Conservation (phyloP, 2,113 vertebrate species). For the Callipepla squamata region DNA sequence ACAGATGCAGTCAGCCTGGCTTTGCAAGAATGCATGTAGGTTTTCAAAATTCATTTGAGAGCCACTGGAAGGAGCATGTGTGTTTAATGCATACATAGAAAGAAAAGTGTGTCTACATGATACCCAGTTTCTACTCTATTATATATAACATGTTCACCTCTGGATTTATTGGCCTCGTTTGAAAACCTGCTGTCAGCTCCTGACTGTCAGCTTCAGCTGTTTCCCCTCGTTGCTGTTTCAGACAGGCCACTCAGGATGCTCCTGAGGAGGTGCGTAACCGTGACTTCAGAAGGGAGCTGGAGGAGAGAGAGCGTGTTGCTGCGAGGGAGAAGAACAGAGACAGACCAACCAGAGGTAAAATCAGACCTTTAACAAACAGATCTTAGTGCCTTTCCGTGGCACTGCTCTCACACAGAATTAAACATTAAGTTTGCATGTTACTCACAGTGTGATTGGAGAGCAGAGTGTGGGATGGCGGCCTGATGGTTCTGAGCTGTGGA, state of each 20-base stretch:
- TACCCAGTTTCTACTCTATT: not conserved
- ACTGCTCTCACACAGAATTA: not conserved
- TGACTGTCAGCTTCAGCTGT: not conserved
- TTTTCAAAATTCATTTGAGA: not conserved
- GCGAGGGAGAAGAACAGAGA: conserved; percentile 93
- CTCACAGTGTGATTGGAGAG: not conserved
- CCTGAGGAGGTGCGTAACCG: conserved; percentile 94
- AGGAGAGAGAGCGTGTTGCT: conserved; percentile 91
- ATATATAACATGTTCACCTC: not conserved
- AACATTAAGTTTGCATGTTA: not conserved
- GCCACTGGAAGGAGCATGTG: fast-evolving
- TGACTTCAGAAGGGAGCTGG: conserved; percentile 95
- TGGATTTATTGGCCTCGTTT: not conserved
- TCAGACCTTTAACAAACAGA: not conserved
- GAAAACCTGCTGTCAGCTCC: not conserved
- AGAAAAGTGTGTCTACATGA: fast-evolving
- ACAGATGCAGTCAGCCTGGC: not conserved
- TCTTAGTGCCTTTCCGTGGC: not conserved
- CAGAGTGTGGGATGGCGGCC: not conserved
- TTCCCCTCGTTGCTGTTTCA: not conserved
- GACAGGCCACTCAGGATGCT: conserved; percentile 95
- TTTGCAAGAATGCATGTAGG: not conserved
- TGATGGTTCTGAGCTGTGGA: not conserved
- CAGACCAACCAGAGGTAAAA: conserved; percentile 89
- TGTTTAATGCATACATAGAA: not conserved